Base-by-base conservation (phyloP, 2,113 vertebrate genomes). In the Gambusia holbrooki region DNA sequence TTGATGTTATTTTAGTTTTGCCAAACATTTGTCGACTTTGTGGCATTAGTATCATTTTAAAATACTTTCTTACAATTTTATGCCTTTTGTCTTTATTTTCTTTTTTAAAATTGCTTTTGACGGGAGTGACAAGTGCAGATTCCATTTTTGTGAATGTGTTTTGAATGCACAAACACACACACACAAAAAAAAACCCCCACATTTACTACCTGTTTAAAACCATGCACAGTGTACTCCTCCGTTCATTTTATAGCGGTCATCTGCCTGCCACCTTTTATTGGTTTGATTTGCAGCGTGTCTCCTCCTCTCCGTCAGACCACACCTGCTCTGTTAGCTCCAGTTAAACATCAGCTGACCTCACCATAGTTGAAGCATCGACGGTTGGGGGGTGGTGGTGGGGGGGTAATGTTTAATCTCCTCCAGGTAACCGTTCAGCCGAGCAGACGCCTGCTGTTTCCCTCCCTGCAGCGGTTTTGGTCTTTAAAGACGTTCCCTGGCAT, bases 371-470 rank as follows among this genome's bases (percentile, higher is more conserved):
- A 84, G 79, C 82, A 84, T 88, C 84, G 83, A 86, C 79, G 29
- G 29, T 1, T 29, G 1, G 35, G 35, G 9, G 14, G 35, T 2
- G 35, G 1, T 9, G 35, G 9, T 3, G 87, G 92, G 89, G 77
- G 88, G 92, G 84, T 92, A 92, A 94, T 94, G 84, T 94, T 93
- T 94, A 94, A 94, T 92, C 93, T 76, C 11, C 28, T 22, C 30
- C 75, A 81, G 81, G 79, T 79, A 81, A 83, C 54, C 65, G 12
- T 66, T 80, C 29, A 86, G 79, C 74, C 37, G 6, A 73, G 63
- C 45, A 12, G 54, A 10, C 19, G 10, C 71, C 30, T 75, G 32
- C 19, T 5, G 5, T 1, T n/a, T 42, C 62, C 40, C 28, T 71
- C 22, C 37, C 33, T 30, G 3, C 62, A 15, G 68, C 63, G 42